These are phyloP conservation scores for Papio anubis DNA, from an alignment of 2,113 vertebrate genomes.

Conservation along the genomic window DNA sequence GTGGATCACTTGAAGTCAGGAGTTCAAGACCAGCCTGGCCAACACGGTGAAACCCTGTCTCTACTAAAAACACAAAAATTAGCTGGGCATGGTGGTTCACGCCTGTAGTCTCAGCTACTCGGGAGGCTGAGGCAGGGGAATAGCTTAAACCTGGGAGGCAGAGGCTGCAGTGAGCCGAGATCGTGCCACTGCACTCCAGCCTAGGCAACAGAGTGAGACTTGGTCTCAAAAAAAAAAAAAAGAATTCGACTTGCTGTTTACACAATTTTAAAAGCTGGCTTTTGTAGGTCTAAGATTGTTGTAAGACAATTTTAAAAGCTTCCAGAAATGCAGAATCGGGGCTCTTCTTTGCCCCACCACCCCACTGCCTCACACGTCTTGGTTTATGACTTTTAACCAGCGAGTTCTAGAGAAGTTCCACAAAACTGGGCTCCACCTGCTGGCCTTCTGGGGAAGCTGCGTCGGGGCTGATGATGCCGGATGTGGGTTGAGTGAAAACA, in stretches of 20 bases:
- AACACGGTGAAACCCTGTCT: too few species aligned
- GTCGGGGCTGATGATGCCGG: background rate
- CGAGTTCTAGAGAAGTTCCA: background rate
- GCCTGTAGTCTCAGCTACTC: too few species aligned
- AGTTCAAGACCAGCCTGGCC: too few species aligned
- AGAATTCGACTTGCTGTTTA: background rate
- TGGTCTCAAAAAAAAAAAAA: too few species aligned
- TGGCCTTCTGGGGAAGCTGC: background rate
- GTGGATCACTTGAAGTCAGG: too few species aligned
- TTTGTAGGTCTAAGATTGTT: background rate
- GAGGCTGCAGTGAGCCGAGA: too few species aligned
- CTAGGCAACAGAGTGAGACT: too few species aligned
- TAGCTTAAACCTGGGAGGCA: too few species aligned
- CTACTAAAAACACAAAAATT: too few species aligned
- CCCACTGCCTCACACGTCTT: background rate
- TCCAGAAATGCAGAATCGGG: background rate
- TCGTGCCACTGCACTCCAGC: too few species aligned
- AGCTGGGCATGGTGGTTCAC: too few species aligned
- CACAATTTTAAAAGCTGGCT: background rate
- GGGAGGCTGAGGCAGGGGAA: too few species aligned
- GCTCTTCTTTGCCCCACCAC: background rate
- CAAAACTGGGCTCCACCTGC: background rate
- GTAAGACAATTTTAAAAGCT: background rate
- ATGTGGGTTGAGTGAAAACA: background rate
- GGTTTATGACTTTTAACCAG: background rate